Percentiles rank a stretch among this genome's conserved stretches.
Conservation (phyloP, 64 coral and sea anemone species). For the Pocillopora verrucosa region DNA sequence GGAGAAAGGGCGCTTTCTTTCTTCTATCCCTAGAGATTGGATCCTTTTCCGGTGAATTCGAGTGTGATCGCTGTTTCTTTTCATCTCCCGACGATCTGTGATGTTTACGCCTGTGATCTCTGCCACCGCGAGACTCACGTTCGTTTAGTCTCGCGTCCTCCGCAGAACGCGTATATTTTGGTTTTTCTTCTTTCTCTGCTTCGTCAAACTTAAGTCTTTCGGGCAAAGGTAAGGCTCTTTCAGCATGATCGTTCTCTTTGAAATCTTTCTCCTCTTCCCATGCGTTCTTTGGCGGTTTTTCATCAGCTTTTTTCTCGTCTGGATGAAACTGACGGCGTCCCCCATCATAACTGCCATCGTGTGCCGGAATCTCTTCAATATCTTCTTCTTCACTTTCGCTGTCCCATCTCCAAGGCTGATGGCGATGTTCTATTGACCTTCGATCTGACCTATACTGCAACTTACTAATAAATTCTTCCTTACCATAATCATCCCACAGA, state of each 20-base stretch:
- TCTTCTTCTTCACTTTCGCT: conserved; percentile 75
- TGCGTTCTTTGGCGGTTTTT: conserved; percentile 28
- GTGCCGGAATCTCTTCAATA: conserved; percentile 66
- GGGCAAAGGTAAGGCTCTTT: not conserved
- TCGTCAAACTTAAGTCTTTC: conserved; percentile 3
- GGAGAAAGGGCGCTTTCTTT: conserved; percentile 75
- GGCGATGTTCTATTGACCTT: conserved; percentile 86
- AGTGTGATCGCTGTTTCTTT: conserved; percentile 30
- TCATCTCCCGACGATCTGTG: conserved; percentile 2
- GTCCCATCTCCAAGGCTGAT: conserved; percentile 87
- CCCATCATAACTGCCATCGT: conserved; percentile 22
- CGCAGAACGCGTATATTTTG: conserved; percentile 19
- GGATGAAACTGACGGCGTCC: not conserved
- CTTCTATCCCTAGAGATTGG: conserved; percentile 14
- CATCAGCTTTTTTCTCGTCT: not conserved
- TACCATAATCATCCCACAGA: conserved; percentile 84
- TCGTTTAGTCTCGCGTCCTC: not conserved
- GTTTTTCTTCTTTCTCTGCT: conserved; percentile 3
- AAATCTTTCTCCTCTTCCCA: conserved; percentile 31
- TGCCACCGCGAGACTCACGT: conserved; percentile 32
- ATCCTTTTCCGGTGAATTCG: conserved; percentile 28
- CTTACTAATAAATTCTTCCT: conserved; percentile 83
- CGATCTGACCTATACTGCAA: conserved; percentile 85
- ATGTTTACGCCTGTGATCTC: conserved; percentile 12
- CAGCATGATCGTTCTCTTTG: not conserved